phyloP scores from a whole-genome alignment of 2,797 vertebrate genomes.

The Squalus acanthias region DNA sequence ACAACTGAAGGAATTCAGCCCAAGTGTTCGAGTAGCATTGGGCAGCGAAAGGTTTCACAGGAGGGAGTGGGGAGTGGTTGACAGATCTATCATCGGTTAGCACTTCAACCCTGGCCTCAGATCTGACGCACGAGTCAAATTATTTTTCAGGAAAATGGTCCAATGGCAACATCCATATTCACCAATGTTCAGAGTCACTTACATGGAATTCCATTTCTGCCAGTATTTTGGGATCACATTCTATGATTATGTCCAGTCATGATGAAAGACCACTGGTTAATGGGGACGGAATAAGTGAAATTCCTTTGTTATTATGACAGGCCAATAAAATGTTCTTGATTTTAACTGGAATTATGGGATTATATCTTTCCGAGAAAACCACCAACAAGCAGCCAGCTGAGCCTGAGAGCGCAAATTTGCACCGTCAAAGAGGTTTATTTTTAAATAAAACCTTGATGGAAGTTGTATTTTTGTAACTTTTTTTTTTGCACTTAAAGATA shows the following conservation, averaged over 20 bases:
- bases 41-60: not conserved
- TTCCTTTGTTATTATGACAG: not conserved
- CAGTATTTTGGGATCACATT: not conserved
- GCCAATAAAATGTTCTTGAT: not conserved
- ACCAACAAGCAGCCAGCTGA: not conserved
- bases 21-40: not conserved
- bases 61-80: not conserved
- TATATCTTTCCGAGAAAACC: not conserved
- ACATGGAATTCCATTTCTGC: not conserved
- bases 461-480: not conserved
- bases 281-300: not conserved
- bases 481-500: not conserved
- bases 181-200: not conserved
- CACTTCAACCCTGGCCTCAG: not conserved
- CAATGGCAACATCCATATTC: not conserved
- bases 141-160: not conserved
- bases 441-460: not conserved
- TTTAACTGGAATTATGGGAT: not conserved
- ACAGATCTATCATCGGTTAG: not conserved
- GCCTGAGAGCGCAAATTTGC: not conserved
- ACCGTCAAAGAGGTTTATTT: not conserved
- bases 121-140: not conserved
- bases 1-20: not conserved
- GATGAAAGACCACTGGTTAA: not conserved
- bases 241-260: not conserved